A percentile compares a stretch with the other conserved stretches of the same genome.
phyloP scores from a whole-genome alignment of 2,797 vertebrate species.

The Propithecus deckenii region DNA sequence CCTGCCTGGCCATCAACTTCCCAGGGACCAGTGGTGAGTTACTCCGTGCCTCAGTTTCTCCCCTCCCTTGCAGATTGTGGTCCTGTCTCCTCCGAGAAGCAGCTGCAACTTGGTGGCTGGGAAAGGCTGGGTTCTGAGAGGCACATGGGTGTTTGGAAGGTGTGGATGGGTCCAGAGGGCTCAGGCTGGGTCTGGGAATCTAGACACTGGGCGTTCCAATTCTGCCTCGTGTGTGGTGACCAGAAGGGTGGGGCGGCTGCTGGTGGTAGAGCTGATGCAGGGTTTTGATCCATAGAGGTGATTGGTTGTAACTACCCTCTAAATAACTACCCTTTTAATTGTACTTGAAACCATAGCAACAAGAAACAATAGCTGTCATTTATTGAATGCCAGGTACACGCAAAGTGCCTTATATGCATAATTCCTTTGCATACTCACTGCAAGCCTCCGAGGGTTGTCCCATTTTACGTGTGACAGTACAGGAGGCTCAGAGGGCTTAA shows the following conservation, averaged over 20 bases:
- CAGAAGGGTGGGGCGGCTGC: not conserved
- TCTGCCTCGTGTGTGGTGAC: not conserved
- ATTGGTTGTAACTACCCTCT: not conserved
- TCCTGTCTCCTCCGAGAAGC: not conserved
- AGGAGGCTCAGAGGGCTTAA: not conserved
- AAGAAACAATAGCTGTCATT: not conserved
- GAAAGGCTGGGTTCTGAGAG: not conserved
- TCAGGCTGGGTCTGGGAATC: not conserved
- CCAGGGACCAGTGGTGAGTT: slow-evolving; percentile 54
- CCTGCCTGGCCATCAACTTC: not conserved
- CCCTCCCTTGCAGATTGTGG: not conserved
- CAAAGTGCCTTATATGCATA: too few relatives aligned
- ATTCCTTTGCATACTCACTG: not conserved
- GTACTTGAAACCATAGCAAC: not conserved
- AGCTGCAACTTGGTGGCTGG: not conserved
- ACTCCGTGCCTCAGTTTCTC: not conserved
- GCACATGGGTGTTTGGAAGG: not conserved
- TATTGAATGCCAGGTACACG: not conserved
- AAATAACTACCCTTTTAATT: not conserved
- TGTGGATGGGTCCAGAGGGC: not conserved
- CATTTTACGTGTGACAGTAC: rapidly evolving
- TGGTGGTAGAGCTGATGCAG: not conserved
- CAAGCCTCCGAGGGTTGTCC: not conserved
- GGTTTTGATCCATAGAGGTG: not conserved
- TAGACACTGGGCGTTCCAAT: rapidly evolving